Evolutionary conservation across 2,888 invertebrate species (phyloP), one percentile per base, ranked within the genome.

Genomic region (Ormyrus thymus): DNA sequence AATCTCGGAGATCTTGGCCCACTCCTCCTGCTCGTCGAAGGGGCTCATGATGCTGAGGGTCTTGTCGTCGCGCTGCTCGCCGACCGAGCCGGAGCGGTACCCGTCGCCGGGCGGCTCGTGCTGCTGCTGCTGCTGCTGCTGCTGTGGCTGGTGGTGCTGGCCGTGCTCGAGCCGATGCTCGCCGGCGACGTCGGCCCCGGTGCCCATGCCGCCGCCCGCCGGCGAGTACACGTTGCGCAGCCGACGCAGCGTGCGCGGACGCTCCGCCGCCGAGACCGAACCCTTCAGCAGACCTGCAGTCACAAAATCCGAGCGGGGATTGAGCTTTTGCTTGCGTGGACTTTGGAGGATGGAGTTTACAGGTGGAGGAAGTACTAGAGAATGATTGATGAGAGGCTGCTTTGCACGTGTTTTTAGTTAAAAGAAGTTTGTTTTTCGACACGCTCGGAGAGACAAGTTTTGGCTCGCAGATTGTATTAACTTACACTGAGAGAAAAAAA

Each of bases 1-100:
- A 86, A 98, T 98, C 91, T 97, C 97, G 66, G 97, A 96, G 86
- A 98, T 97, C 91, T 97, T 97, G 45, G 97, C 97, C 97, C 98
- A 98, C 91, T 98, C 98, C 91, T 97, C 97, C 91, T 96, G 94
- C 89, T 97, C 97, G 91, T 97, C 97, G 90, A 97, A 97, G 3
- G 97, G 97, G 88, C 96, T 97, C 84, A 97, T 92, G 84, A 96
- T 93, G 75, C 92, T 92, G 81, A 92, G 90, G 46, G 92, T 91
- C 79, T 91, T 91, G 83, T 91, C 89, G 86, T 90, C 89, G 76
- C 89, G 86, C 75, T 90, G 70, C 29, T 76, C 56, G 5, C 69
- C 69, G 7, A 51, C 61, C 0, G 13, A 8, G 7, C 46, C n/a
- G 0, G 48, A 1, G 4, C 46, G 56, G 46, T 56, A 59, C 8